These are phyloP conservation scores for Tryphoninae sp. DNA, from an alignment of 2,888 invertebrate species.

Conservation along the genomic window DNA sequence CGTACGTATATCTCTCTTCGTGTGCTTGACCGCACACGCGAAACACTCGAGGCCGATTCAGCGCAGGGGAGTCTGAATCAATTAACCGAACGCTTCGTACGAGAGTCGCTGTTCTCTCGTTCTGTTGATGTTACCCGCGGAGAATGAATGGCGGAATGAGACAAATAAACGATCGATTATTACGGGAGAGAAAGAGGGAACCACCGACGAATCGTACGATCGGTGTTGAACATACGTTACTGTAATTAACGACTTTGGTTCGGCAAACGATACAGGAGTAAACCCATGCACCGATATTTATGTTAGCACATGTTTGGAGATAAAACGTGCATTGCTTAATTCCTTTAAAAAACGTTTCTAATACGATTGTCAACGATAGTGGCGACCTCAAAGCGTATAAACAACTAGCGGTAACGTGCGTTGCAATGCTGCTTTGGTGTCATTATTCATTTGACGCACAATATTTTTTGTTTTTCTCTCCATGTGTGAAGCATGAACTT, in stretches of 20 bases:
- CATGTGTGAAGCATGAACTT: too few species aligned
- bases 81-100: constrained; percentile 51
- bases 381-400: too few species aligned
- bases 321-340: too few species aligned
- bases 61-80: constrained; percentile 45
- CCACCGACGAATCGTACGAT: constrained; percentile 3
- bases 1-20: constrained; percentile 31
- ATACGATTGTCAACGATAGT: too few species aligned
- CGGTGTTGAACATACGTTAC: constrained; percentile 17
- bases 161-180: constrained; percentile 52
- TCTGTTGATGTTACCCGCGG: constrained; percentile 16
- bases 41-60: constrained; percentile 46
- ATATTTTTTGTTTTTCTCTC: too few species aligned
- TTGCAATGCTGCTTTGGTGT: too few species aligned
- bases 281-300: not conserved
- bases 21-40: constrained; percentile 54
- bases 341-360: too few species aligned
- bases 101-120: constrained; percentile 40
- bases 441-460: too few species aligned
- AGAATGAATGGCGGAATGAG: constrained; percentile 36
- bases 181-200: constrained; percentile 23
- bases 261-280: not conserved
- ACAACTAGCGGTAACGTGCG: too few species aligned
- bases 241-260: constrained; percentile 46
- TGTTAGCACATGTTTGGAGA: too few species aligned